phyloP scores from a whole-genome alignment of 2,113 vertebrate genomes.

The Dascyllus trimaculatus region DNA sequence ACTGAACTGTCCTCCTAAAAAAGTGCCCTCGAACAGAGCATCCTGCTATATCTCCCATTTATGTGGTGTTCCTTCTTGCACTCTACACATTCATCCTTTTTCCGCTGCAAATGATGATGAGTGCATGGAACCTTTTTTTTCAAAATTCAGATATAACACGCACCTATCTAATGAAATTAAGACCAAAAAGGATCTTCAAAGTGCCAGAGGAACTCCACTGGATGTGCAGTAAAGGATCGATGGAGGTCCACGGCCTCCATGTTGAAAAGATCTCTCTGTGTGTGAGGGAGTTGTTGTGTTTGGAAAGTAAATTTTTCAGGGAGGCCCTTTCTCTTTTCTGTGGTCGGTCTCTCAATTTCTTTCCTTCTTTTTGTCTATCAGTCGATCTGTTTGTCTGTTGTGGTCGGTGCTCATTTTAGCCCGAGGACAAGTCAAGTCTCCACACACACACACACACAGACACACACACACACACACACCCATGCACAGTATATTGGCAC shows the following conservation, averaged over 20 bases:
- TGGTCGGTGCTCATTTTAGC: conserved; percentile 79
- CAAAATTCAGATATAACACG: neutral
- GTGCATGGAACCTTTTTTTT: neutral
- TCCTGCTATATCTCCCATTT: neutral
- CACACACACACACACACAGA: conserved; percentile 48
- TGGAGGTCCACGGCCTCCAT: conserved; percentile 22
- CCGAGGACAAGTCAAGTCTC: conserved; percentile 69
- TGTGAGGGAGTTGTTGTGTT: conserved; percentile 55
- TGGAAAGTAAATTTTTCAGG: conserved; percentile 65
- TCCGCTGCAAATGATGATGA: neutral
- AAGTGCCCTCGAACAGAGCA: too few relatives aligned
- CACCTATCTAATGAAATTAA: neutral
- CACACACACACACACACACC: conserved; percentile 49
- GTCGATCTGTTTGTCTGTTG: conserved; percentile 82
- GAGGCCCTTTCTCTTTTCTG: conserved; percentile 70
- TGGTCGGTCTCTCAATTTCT: conserved; percentile 54
- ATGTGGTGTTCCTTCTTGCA: neutral
- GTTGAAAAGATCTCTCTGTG: neutral
- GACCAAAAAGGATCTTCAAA: neutral
- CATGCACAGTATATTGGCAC: conserved; percentile 61
- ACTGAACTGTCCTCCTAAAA: too few relatives aligned
- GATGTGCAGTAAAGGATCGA: conserved; percentile 4
- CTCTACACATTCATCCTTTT: neutral
- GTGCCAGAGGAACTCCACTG: neutral
- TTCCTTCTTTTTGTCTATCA: conserved; percentile 76